Base-by-base conservation (phyloP, 1,140 invertebrate species). In the Penaeus japonicus region DNA sequence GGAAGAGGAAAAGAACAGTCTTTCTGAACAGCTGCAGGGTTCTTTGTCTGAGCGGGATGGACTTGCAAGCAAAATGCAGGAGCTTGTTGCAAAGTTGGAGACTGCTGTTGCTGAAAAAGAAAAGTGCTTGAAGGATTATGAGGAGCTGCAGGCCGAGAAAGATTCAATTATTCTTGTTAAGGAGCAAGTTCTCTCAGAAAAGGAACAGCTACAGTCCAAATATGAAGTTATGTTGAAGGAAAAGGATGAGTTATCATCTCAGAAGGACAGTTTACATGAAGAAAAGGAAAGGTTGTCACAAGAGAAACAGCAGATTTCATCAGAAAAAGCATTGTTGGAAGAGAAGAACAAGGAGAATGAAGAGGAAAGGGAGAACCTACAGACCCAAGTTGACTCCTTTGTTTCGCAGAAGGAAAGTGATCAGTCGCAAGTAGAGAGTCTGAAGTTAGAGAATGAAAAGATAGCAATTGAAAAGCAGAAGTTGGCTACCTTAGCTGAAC, bases 211-310 rank as follows among this genome's bases (percentile, higher is more conserved):
- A 10, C 55, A 24, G 18, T 35, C 47, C 32, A 62, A 84, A 62
- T 70, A 53, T n/a, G 57, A 84, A 18, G 15, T 15, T 20, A 32
- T 84, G 12, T 22, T 47, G 27, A 84, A 70, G 12, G 59, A 84
- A n/a, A 84, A 70, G 32, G 15, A n/a, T 3, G 81, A 84, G 18
- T 47, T 84, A 27, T n/a, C 70, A 20, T 70, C 59, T 22, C 59
- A 70, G 27, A 84, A 84, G 57, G 81, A 84, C 22, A 84, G 53
- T 47, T 17, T 84, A 4, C 81, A 84, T 22, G 24, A 57, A 70
- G 47, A 62, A 47, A 47, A 47, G 10, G 47, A 47, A 10, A 47
- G 15, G 47, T 15, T 47, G 47, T 47, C 47, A 0, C 47, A 12
- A 47, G 47, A 47, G 47, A 47, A 47, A 15, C 4, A 47, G 47